A percentile compares a stretch with the other conserved stretches of the same genome.
phyloP scores from a whole-genome alignment of 2,888 invertebrate genomes.

The Philaethria dido region DNA sequence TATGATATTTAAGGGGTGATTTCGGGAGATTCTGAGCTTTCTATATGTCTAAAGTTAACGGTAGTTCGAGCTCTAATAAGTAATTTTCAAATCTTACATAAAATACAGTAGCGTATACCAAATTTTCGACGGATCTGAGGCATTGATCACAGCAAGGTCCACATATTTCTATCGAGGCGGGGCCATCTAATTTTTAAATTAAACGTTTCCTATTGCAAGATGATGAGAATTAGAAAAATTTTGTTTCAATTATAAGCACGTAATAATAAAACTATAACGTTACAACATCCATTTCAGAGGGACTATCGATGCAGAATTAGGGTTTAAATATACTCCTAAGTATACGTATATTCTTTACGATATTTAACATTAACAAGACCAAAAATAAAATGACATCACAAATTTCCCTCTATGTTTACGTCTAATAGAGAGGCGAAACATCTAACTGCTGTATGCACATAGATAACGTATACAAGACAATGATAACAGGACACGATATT shows the following conservation, averaged over 20 bases:
- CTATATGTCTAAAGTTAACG: conserved; percentile 38
- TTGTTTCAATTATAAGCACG: conserved; percentile 66
- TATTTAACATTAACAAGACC: conserved; percentile 73
- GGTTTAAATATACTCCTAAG: conserved; percentile 74
- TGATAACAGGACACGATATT: conserved; percentile 77
- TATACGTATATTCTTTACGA: conserved; percentile 57
- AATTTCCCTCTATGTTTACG: conserved; percentile 72
- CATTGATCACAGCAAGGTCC: conserved; percentile 71
- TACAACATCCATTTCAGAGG: conserved; percentile 81
- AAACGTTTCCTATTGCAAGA: conserved; percentile 74
- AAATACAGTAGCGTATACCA: conserved; percentile 63
- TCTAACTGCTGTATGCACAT: conserved; percentile 82
- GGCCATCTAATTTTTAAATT: conserved; percentile 69
- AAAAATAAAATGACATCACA: conserved; percentile 78
- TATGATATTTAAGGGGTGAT: conserved; percentile 37
- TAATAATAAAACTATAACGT: conserved; percentile 67
- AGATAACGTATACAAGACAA: conserved; percentile 80
- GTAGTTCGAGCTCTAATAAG: conserved; percentile 39
- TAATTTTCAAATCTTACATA: conserved; percentile 42
- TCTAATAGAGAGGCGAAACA: conserved; percentile 80
- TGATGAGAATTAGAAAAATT: conserved; percentile 60
- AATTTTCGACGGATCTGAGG: conserved; percentile 66
- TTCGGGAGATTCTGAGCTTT: conserved; percentile 40
- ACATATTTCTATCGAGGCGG: conserved; percentile 76
- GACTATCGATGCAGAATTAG: conserved; percentile 79